phyloP scores from a whole-genome alignment of 2,113 vertebrate species.

The Paradoxurus hermaphroditus region DNA sequence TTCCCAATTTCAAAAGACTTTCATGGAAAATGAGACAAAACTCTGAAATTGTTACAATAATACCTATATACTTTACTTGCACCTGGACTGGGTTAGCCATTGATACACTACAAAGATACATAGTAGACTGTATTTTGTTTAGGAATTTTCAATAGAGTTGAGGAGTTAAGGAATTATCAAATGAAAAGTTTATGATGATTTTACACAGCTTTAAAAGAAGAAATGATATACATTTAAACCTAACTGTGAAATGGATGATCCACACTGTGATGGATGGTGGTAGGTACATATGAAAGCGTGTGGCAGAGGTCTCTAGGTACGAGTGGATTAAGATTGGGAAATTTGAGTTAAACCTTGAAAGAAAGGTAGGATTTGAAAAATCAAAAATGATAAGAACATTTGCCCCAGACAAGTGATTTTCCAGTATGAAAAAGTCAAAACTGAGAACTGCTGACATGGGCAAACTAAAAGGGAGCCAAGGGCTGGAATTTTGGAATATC shows the following conservation, averaged over 20 bases:
- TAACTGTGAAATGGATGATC: background rate
- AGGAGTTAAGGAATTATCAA: background rate
- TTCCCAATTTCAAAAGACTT: constrained; percentile 6
- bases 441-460: background rate
- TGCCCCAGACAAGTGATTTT: background rate
- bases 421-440: background rate
- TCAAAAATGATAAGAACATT: background rate
- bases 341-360: background rate
- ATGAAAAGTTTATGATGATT: background rate
- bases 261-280: background rate
- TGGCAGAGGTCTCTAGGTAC: background rate
- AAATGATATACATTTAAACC: background rate
- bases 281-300: background rate
- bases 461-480: background rate
- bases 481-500: background rate
- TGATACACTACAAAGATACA: background rate
- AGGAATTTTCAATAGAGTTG: background rate
- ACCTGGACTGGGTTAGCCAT: background rate
- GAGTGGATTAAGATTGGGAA: background rate
- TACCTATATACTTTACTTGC: background rate
- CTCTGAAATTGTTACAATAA: background rate
- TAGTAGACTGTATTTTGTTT: background rate
- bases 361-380: background rate
- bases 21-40: constrained; percentile 9
- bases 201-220: background rate